Conservation (phyloP, 64 coral and sea anemone genomes). For the Actinia equina region DNA sequence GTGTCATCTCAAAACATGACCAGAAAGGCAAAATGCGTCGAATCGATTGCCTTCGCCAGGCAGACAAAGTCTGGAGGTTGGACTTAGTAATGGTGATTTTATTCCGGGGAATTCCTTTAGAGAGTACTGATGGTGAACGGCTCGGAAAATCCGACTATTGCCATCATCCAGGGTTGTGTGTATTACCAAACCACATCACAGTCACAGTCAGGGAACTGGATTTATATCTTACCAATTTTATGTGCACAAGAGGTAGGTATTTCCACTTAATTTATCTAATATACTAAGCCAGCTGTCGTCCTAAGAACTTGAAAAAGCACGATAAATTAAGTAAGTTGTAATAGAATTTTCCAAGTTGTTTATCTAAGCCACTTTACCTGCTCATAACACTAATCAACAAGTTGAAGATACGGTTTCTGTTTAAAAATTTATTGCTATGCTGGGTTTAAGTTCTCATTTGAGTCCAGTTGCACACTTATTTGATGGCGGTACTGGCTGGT, state of each 20-base stretch:
- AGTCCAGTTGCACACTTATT: background rate
- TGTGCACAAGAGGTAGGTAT: constrained; percentile 90
- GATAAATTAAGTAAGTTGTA: constrained; percentile 28
- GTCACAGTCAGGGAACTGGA: constrained; percentile 97
- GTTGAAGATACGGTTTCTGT: constrained; percentile 83
- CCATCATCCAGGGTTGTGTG: constrained; percentile 85
- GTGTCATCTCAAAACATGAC: constrained; percentile 99
- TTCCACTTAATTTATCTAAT: background rate
- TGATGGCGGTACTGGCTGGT: background rate
- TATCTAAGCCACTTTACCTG: constrained; percentile 51
- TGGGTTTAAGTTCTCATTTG: constrained; percentile 86
- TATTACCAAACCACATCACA: constrained; percentile 98
- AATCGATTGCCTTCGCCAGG: constrained; percentile 95
- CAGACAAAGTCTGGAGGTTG: constrained; percentile 98
- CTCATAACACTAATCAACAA: constrained; percentile 69
- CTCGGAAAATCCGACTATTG: constrained; percentile 91
- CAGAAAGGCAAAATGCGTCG: constrained; percentile 99
- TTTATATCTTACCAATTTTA: constrained; percentile 93
- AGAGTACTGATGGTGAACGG: constrained; percentile 95
- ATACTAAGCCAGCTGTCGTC: background rate
- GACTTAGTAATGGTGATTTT: constrained; percentile 99
- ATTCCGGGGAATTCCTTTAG: constrained; percentile 95
- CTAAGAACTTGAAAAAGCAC: background rate
- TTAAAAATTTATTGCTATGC: constrained; percentile 83
- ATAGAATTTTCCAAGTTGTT: constrained; percentile 19